Conservation (phyloP, 2,113 vertebrate genomes). For the Pholis gunnellus region DNA sequence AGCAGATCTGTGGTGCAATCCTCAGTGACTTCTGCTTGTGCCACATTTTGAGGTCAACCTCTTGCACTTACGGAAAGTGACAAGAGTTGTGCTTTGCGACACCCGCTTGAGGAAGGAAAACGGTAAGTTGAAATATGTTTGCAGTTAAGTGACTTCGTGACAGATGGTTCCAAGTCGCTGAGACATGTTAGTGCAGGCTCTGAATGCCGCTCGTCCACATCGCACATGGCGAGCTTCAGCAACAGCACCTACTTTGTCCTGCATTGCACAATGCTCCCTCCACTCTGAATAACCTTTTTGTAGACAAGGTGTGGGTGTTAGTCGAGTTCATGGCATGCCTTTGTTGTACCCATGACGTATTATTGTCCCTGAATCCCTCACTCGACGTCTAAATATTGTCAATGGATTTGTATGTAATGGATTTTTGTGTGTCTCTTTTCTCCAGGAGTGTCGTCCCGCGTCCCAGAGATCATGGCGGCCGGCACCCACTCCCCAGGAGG, state of each 20-base stretch:
- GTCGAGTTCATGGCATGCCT: slow-evolving; percentile 4
- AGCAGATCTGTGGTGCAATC: not conserved
- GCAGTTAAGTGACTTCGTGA: slow-evolving; percentile 30
- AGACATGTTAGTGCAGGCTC: slow-evolving; percentile 60
- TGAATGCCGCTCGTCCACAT: slow-evolving; percentile 66
- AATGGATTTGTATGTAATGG: not conserved
- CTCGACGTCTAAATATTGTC: not conserved
- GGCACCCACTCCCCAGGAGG: slow-evolving; percentile 95
- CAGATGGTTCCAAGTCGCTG: slow-evolving; percentile 9
- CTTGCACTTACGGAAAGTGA: slow-evolving; percentile 14
- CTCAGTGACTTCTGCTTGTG: not conserved
- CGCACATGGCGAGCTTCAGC: slow-evolving; percentile 20
- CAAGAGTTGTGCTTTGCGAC: slow-evolving; percentile 17
- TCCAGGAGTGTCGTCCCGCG: slow-evolving; percentile 90
- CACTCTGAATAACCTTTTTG: slow-evolving; percentile 41
- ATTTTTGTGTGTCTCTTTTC: slow-evolving; percentile 37
- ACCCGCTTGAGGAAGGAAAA: slow-evolving; percentile 24
- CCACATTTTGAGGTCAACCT: not conserved
- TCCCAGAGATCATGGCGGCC: slow-evolving; percentile 95
- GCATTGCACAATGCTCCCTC: slow-evolving; percentile 7
- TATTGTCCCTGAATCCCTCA: not conserved
- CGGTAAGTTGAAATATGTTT: slow-evolving; percentile 52
- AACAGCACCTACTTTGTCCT: slow-evolving; percentile 18
- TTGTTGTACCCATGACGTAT: not conserved
- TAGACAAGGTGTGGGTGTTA: not conserved